Evolutionary conservation across 1,140 invertebrate genomes (phyloP).

Genomic region (Psix sp.): DNA sequence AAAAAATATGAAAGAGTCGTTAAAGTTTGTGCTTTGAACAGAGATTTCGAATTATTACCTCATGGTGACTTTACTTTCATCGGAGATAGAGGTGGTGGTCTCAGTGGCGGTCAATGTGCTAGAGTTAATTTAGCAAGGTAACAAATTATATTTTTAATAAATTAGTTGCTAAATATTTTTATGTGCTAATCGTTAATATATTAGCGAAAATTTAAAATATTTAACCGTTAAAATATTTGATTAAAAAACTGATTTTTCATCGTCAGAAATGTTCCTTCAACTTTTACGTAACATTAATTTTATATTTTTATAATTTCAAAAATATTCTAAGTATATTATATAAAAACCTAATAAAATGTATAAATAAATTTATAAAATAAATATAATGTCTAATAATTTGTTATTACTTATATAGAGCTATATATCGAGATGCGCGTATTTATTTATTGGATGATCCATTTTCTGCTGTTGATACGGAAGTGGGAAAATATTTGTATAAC

Average conservation of each 20-base stretch:
- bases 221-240: too few species aligned
- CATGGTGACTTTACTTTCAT: constrained; percentile 91
- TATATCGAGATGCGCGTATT: constrained; percentile 89
- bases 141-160: neutral
- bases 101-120: constrained; percentile 94
- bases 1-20: constrained; percentile 84
- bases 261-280: too few species aligned
- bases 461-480: constrained; percentile 86
- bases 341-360: too few species aligned
- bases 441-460: constrained; percentile 88
- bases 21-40: constrained; percentile 83
- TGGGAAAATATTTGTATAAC: constrained; percentile 85
- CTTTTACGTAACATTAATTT: neutral
- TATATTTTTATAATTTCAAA: too few species aligned
- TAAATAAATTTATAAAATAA: too few species aligned
- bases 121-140: constrained; percentile 87
- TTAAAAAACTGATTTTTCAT: too few species aligned
- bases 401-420: constrained; percentile 77
- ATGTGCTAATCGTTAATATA: too few species aligned
- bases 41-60: constrained; percentile 87
- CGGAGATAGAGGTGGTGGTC: constrained; percentile 87
- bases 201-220: constrained; percentile 1
- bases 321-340: too few species aligned
- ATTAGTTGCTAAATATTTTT: neutral
- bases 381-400: neutral